Evolutionary conservation across 2,113 vertebrate species (phyloP), one percentile per base, ranked within the genome.

Genomic region (Amblyopsis rosae): DNA sequence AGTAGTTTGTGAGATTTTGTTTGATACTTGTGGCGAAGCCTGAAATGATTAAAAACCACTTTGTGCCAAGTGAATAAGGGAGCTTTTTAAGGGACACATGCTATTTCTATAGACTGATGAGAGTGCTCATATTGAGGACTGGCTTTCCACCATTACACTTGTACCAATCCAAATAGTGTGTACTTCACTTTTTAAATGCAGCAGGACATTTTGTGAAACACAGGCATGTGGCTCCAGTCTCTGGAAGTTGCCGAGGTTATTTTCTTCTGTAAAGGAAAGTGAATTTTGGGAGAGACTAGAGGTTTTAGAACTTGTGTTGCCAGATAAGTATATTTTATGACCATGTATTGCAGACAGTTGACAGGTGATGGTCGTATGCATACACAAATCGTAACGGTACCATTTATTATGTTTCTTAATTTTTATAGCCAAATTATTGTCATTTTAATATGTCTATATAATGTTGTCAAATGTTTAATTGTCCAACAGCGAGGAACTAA

Each of bases 1-100:
- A 5, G 35, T 41, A 41, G 35, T 41, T 41, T 41, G 35, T 41
- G 35, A 41, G 6, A 41, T 7, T 6, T 41, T 41, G 35, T 41
- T 41, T 41, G 35, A 41, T 41, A 41, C 15, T 46, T 15, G 73
- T 55, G 54, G 56, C 53, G 50, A 50, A 60, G 13, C 41, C 32
- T 59, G 66, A 51, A 58, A 67, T 50, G 59, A 88, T 79, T 66
- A 54, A 76, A 66, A 74, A 79, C 68, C 61, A 85, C 73, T 77
- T 86, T 73, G 78, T 84, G 83, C 77, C 81, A 73, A 82, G 69
- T 69, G 62, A 71, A 78, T 75, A 86, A 80, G 72, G 76, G 79
- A 81, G 66, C 45, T 48, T 76, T 76, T 62, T 65, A 64, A 46
- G 67, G 62, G 62, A 60, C 56, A 9, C 62, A 66, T 74, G 19